Evolutionary conservation across 1,140 invertebrate genomes (phyloP).

Genomic region (Euschistus heros): DNA sequence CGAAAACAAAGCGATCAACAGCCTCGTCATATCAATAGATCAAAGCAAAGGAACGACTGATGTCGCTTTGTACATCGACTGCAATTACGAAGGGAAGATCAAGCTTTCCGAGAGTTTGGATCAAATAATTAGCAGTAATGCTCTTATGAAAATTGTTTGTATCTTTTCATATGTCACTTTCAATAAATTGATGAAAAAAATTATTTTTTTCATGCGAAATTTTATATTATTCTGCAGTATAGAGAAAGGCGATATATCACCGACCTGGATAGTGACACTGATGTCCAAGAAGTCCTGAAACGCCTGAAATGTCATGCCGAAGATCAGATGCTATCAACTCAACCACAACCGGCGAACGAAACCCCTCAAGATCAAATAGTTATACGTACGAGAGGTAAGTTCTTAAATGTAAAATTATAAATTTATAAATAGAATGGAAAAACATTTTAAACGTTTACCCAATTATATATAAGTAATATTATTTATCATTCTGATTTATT

Average conservation of each 20-base stretch:
- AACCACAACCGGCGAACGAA: conserved; percentile 31
- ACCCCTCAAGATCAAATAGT: conserved; percentile 20
- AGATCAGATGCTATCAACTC: conserved; percentile 31
- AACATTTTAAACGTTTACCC: background rate
- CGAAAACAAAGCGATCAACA: conserved; percentile 39
- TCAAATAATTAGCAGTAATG: background rate
- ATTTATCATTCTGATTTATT: too few relatives aligned
- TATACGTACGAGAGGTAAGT: conserved; percentile 17
- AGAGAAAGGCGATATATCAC: conserved; percentile 36
- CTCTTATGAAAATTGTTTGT: conserved; percentile 30
- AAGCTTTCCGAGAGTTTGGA: conserved; percentile 3
- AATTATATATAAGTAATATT: background rate
- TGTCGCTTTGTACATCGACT: conserved; percentile 47
- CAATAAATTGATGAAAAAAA: background rate
- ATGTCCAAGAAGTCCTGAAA: conserved; percentile 33
- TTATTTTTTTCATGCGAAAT: background rate
- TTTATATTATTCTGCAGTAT: conserved; percentile 32
- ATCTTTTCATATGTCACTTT: conserved; percentile 37
- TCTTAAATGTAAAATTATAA: background rate
- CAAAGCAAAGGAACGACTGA: conserved; percentile 42
- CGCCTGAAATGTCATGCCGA: conserved; percentile 35
- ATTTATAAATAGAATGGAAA: background rate
- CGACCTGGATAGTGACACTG: conserved; percentile 34
- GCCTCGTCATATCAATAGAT: conserved; percentile 42
- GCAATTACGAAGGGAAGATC: conserved; percentile 31